A percentile compares a stretch with the other conserved stretches of the same genome.
These are phyloP conservation scores for Exephanes ischioxanthus DNA, from an alignment of 2,888 invertebrate genomes.

Conservation along the genomic window DNA sequence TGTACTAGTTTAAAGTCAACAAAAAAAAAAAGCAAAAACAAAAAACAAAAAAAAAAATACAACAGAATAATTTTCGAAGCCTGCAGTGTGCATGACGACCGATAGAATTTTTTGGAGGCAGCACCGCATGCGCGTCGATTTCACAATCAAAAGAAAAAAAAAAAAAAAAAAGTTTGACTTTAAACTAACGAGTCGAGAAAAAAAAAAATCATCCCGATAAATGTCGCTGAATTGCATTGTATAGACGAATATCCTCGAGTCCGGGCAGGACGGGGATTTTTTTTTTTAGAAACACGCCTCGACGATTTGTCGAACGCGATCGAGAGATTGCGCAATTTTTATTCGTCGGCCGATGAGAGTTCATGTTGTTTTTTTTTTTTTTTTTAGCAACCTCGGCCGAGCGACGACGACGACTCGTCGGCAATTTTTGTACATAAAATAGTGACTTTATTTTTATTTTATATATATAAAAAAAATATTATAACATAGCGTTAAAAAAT, in stretches of 20 bases:
- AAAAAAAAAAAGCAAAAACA: neutral
- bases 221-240: neutral
- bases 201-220: neutral
- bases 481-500: slow-evolving; percentile 10
- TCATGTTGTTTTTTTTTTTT: neutral
- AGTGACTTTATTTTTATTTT: neutral
- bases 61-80: neutral
- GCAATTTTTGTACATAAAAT: slow-evolving; percentile 5
- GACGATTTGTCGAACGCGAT: neutral
- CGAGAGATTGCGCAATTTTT: neutral
- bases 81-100: neutral
- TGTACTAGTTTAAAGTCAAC: neutral
- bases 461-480: too few relatives aligned
- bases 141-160: neutral
- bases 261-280: neutral
- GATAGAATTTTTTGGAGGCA: neutral
- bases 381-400: neutral
- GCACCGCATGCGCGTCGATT: neutral
- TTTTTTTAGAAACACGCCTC: neutral
- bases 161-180: neutral
- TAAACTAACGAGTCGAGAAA: neutral
- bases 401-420: neutral
- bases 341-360: slow-evolving; percentile 2
- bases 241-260: neutral
- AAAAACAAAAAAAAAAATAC: neutral